Evolutionary conservation across 2,797 vertebrate species (phyloP).

Genomic region (Dromococcyx pavoninus): DNA sequence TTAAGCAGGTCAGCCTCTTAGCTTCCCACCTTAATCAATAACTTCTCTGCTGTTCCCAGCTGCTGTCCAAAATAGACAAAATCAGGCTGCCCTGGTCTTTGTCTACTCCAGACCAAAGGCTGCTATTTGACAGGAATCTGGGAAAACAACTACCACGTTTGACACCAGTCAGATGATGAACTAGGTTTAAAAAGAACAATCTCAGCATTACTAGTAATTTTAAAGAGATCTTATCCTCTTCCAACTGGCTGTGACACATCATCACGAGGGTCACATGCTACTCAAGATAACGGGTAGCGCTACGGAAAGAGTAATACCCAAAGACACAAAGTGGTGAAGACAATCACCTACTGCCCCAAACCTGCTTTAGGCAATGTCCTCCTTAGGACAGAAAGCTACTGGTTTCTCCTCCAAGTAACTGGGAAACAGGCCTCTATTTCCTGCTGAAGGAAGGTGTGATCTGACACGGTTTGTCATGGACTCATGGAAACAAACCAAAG

Average conservation of each 20-base stretch:
- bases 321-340: background rate
- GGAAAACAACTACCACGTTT: background rate
- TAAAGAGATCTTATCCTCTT: background rate
- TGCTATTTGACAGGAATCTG: background rate
- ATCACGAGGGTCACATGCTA: background rate
- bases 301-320: background rate
- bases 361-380: background rate
- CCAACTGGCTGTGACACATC: background rate
- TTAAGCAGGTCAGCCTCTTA: background rate
- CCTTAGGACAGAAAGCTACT: background rate
- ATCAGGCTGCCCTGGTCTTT: background rate
- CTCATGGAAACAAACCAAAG: background rate
- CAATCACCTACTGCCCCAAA: background rate
- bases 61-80: background rate
- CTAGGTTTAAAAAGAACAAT: background rate
- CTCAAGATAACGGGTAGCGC: background rate
- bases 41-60: background rate
- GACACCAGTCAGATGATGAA: background rate
- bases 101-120: background rate
- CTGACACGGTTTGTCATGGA: background rate
- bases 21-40: background rate
- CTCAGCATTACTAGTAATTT: background rate
- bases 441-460: background rate
- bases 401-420: background rate
- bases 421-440: background rate